These are phyloP conservation scores for Indicator indicator DNA, from an alignment of 2,113 vertebrate genomes.

Conservation along the genomic window DNA sequence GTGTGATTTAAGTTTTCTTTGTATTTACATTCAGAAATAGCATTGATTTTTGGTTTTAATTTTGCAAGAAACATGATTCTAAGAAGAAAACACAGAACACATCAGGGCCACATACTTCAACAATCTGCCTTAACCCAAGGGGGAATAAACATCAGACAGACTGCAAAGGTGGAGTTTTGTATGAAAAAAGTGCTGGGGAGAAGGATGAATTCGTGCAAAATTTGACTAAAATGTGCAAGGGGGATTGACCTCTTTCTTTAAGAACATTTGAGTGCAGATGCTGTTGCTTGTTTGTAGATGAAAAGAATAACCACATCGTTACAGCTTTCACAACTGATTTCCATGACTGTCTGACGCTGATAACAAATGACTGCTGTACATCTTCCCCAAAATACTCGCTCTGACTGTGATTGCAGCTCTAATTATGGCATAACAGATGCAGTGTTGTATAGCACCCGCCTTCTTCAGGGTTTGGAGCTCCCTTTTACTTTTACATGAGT, in stretches of 20 bases:
- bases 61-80: background rate
- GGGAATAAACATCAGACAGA: background rate
- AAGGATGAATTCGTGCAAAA: background rate
- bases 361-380: background rate
- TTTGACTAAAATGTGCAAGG: background rate
- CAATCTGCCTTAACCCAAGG: background rate
- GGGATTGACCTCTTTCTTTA: background rate
- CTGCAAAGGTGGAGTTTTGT: background rate
- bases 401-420: constrained; percentile 29
- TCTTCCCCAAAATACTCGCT: constrained; percentile 19
- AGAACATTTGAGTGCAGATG: background rate
- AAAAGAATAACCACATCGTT: background rate
- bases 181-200: background rate
- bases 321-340: background rate
- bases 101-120: fast-evolving
- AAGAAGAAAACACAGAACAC: background rate
- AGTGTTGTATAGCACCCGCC: constrained; percentile 14
- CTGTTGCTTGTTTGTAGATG: background rate
- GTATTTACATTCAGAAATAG: background rate
- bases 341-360: background rate
- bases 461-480: background rate
- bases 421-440: constrained; percentile 44
- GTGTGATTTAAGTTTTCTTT: background rate
- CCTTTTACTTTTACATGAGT: background rate
- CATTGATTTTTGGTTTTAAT: background rate